Evolutionary conservation across 2,113 vertebrate species (phyloP), one percentile per base, ranked within the genome.

Genomic region (Apodemus speciosus): DNA sequence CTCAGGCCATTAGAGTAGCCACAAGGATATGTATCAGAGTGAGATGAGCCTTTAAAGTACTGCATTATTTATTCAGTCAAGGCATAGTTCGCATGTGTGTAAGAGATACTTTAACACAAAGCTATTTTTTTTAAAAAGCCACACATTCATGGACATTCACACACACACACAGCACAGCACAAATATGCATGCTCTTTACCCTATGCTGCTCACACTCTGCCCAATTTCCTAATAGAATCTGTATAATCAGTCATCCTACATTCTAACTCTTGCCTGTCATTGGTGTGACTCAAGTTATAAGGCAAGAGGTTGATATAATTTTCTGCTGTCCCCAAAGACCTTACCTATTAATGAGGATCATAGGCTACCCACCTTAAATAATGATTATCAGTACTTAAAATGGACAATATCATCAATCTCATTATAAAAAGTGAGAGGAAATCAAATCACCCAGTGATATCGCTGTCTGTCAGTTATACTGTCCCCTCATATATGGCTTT

Each of bases 381-480:
- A 92, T 51, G 60, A 94, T 89, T 56, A 66, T 79, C 11, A 85
- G n/a, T 72, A 91, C 76, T 62, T 18, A 81, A 4, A 62, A n/a
- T 88, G 71, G 62, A 69, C 21, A 92, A 80, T 94, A 85, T 88
- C 53, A 93, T 71, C 91, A 94, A 76, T 20, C 23, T 93, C 71
- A 72, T 94, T 66, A 93, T 69, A 43, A 91, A 95, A 95, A 95
- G 21, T n/a, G 88, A 81, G 72, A 93, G 53, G 53, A 91, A 94
- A 89, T 94, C 53, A 94, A 91, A 90, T 90, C 56, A 69, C 11
- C 16, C 77, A 93, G 58, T 66, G n/a, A 88, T 30, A 25, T 46
- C 53, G 84, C 35, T 25, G 71, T n/a, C 56, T 77, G n/a, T 79
- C 23, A 20, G 3, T 80, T 32, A 66, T 9, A 46, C 4, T 76